These are phyloP conservation scores for Simalia tracyae DNA, from an alignment of 2,797 vertebrate species.

Conservation along the genomic window DNA sequence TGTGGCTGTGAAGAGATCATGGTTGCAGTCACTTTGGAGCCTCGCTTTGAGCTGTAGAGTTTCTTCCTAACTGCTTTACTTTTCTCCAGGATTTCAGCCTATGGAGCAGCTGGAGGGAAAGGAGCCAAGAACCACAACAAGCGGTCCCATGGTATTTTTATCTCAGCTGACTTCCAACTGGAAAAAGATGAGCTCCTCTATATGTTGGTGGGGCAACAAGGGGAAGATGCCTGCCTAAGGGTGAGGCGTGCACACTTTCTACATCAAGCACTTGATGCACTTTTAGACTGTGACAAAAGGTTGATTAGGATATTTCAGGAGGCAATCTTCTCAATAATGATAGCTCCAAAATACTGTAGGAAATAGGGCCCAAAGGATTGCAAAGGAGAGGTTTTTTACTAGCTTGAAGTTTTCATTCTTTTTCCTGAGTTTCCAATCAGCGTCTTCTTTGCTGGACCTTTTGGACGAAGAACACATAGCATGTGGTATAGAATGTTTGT, in stretches of 20 bases:
- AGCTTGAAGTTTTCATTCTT: not conserved
- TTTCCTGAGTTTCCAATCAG: not conserved
- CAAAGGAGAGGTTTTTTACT: not conserved
- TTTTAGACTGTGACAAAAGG: not conserved
- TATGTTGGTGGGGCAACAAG: slow-evolving; percentile 89
- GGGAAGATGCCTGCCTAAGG: slow-evolving; percentile 89
- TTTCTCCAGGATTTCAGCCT: slow-evolving; percentile 86
- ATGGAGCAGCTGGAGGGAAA: slow-evolving; percentile 87
- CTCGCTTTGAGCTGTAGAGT: not conserved
- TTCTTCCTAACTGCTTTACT: slow-evolving; percentile 25
- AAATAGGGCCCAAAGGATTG: not conserved
- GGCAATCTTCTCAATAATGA: not conserved
- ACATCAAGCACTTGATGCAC: not conserved
- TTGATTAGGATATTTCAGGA: not conserved
- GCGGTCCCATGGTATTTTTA: slow-evolving; percentile 85
- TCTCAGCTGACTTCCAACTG: slow-evolving; percentile 85
- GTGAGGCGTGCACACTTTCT: slow-evolving; percentile 62
- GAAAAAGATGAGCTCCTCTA: slow-evolving; percentile 85
- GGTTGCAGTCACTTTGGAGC: not conserved
- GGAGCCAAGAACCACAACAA: slow-evolving; percentile 90
- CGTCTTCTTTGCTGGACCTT: not conserved
- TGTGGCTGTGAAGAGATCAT: not conserved
- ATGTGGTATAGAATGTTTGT: not conserved
- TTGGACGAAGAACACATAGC: not conserved
- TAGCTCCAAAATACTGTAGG: not conserved